These are phyloP conservation scores for Melipona bicolor DNA, from an alignment of 2,888 invertebrate species.

Conservation along the genomic window DNA sequence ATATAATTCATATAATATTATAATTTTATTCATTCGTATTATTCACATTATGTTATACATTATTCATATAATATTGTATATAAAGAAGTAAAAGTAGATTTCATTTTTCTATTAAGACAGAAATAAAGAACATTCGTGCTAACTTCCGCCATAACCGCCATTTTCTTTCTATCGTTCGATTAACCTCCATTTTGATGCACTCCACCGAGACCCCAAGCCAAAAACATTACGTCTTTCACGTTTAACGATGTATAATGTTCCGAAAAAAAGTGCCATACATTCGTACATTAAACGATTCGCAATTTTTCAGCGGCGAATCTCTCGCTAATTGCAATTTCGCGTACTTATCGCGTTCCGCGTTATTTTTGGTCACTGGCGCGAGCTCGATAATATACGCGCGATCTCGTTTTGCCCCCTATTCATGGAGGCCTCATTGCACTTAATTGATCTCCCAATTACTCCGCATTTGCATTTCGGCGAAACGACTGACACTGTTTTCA, in stretches of 20 bases:
- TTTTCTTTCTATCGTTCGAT: not conserved
- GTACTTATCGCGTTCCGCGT: conserved; percentile 35
- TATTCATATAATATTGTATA: too few species aligned
- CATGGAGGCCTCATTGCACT: conserved; percentile 31
- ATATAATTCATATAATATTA: too few species aligned
- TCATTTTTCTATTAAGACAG: too few species aligned
- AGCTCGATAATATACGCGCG: conserved; percentile 8
- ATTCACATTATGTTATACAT: too few species aligned
- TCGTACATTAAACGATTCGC: too few species aligned
- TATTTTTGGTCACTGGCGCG: not conserved
- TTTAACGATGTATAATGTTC: not conserved
- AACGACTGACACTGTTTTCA: conserved; percentile 38
- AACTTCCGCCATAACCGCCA: too few species aligned
- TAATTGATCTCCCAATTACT: conserved; percentile 45
- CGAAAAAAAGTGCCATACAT: not conserved
- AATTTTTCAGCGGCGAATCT: not conserved
- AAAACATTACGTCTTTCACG: not conserved
- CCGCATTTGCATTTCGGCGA: conserved; percentile 14
- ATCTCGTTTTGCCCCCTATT: conserved; percentile 25
- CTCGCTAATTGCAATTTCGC: not conserved
- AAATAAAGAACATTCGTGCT: too few species aligned
- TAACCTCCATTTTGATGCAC: conserved; percentile 2
- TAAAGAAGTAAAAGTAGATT: too few species aligned
- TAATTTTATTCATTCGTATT: too few species aligned
- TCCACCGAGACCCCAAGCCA: not conserved